Percentiles rank a stretch among this genome's conserved stretches.
phyloP scores from a whole-genome alignment of 2,797 vertebrate genomes.

The Furcifer pardalis region DNA sequence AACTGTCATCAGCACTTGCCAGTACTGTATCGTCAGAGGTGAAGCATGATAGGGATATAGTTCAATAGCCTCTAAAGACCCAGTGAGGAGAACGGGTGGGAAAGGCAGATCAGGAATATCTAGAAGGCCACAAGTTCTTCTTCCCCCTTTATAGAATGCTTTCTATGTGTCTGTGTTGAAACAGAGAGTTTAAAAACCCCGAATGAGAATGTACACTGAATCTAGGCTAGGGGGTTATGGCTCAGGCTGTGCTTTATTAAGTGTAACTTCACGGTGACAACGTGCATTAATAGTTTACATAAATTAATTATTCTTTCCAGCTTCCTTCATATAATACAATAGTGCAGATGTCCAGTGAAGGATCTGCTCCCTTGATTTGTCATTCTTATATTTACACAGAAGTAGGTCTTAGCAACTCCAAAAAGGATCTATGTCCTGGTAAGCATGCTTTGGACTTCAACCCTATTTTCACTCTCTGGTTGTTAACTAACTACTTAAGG shows the following conservation, averaged over 20 bases:
- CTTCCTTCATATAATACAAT: background rate
- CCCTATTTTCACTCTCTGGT: background rate
- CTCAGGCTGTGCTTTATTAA: background rate
- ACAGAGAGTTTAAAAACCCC: background rate
- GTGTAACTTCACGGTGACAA: background rate
- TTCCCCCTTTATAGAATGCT: background rate
- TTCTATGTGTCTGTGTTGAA: background rate
- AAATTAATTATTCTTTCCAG: background rate
- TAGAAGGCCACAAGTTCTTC: background rate
- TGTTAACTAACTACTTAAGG: background rate
- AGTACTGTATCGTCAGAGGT: background rate
- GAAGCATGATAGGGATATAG: background rate
- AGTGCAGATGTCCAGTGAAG: background rate
- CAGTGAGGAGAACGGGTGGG: no score
- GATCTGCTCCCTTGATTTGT: background rate
- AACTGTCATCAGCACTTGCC: background rate
- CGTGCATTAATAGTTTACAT: background rate
- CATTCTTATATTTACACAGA: background rate
- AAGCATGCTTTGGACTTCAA: background rate
- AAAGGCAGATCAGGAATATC: background rate
- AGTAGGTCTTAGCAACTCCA: background rate
- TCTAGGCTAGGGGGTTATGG: background rate
- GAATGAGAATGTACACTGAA: background rate
- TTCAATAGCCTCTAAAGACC: background rate
- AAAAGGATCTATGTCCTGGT: background rate